Percentiles rank a stretch among this genome's conserved stretches.
Evolutionary conservation across 1,140 invertebrate species (phyloP).

Genomic region (Holotrichia oblita): DNA sequence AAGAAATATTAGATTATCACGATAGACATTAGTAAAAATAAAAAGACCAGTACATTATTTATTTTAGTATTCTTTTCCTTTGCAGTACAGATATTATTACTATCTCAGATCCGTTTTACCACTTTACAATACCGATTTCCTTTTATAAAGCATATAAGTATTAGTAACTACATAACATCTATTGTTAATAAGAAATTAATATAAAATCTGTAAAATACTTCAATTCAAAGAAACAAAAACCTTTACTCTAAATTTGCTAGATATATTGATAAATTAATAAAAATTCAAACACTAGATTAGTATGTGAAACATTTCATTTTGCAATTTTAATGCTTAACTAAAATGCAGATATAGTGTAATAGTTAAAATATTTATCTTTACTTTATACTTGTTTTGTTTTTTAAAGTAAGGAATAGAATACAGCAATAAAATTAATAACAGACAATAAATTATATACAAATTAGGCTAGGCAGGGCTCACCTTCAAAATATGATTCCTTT

Average conservation of each 20-base stretch:
- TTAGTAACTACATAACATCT: conserved; percentile 28
- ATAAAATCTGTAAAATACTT: not conserved
- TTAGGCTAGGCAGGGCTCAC: conserved; percentile 56
- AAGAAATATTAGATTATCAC: not conserved
- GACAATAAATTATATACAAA: not conserved
- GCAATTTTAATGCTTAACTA: too few relatives aligned
- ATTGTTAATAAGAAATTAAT: conserved; percentile 15
- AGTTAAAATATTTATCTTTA: too few relatives aligned
- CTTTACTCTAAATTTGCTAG: not conserved
- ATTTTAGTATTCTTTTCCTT: conserved; percentile 36
- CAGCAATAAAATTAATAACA: conserved; percentile 7
- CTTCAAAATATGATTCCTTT: conserved; percentile 57
- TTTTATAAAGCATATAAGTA: not conserved
- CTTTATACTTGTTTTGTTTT: conserved; percentile 9
- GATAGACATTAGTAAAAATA: conserved; percentile 19
- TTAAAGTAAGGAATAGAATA: conserved; percentile 38
- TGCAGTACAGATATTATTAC: not conserved
- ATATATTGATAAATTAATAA: too few relatives aligned
- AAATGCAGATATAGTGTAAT: too few relatives aligned
- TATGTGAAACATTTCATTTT: too few relatives aligned
- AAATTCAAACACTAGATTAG: too few relatives aligned
- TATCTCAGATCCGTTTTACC: not conserved
- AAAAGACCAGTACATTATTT: conserved; percentile 3
- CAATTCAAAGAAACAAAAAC: not conserved
- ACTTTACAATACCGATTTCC: not conserved